phyloP scores from a whole-genome alignment of 2,797 vertebrate genomes.

The Anguilla anguilla region DNA sequence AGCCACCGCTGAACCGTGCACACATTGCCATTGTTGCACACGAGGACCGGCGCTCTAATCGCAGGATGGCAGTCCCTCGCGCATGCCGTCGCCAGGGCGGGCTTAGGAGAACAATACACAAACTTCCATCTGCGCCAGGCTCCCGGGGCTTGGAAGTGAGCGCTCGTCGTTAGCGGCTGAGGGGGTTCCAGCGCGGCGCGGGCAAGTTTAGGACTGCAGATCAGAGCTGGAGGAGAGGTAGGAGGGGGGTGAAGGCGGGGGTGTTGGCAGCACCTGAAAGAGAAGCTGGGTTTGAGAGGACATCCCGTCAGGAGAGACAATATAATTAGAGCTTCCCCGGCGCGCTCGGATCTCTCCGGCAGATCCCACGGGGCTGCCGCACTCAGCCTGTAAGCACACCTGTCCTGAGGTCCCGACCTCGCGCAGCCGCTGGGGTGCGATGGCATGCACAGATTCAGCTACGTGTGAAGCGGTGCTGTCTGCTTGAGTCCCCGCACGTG shows the following conservation, averaged over 20 bases:
- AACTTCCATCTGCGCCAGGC: slow-evolving; percentile 59
- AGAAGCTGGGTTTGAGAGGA: background rate
- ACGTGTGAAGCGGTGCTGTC: background rate
- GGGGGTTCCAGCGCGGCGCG: background rate
- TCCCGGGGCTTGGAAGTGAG: slow-evolving; percentile 66
- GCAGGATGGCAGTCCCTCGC: slow-evolving; percentile 51
- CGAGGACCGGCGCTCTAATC: slow-evolving; percentile 39
- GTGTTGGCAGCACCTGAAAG: background rate
- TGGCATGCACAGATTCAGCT: background rate
- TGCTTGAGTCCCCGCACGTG: background rate
- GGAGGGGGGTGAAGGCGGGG: background rate
- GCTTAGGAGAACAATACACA: slow-evolving; percentile 54
- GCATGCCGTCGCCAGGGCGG: slow-evolving; percentile 48
- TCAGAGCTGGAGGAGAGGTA: slow-evolving; percentile 50
- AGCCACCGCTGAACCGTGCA: background rate
- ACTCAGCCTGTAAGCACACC: background rate
- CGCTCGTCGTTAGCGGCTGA: slow-evolving; percentile 68
- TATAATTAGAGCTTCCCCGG: background rate
- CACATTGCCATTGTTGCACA: background rate
- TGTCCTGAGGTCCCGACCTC: background rate
- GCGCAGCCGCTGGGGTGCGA: background rate
- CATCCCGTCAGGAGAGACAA: background rate
- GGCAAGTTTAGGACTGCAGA: slow-evolving; percentile 53
- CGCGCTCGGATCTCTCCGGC: too few species aligned
- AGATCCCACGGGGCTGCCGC: background rate